Evolutionary conservation across 2,113 vertebrate species (phyloP).

Genomic region (Sitta europaea): DNA sequence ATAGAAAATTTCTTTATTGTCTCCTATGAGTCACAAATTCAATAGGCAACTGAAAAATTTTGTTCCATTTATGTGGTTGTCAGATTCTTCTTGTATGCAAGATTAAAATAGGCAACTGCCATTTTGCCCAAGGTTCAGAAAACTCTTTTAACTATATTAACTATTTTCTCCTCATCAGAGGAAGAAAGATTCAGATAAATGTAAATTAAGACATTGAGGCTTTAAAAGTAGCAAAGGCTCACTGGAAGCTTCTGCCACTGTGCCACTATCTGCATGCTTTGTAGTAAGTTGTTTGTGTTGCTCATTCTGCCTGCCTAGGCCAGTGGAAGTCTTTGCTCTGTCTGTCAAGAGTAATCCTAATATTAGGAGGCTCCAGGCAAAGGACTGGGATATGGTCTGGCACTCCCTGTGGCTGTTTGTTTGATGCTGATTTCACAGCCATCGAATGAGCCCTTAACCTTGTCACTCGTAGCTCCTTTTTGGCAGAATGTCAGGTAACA

Average conservation of each 20-base stretch:
- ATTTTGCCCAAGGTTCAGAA: background rate
- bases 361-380: conserved; percentile 14
- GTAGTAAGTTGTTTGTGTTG: background rate
- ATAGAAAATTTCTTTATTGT: background rate
- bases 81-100: background rate
- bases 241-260: background rate
- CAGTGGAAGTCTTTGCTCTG: conserved; percentile 12
- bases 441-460: conserved; percentile 35
- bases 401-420: conserved; percentile 24
- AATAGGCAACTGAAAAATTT: background rate
- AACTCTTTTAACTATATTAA: background rate
- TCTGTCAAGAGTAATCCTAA: conserved; percentile 41
- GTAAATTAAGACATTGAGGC: background rate
- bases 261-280: background rate
- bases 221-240: background rate
- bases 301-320: background rate
- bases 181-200: background rate
- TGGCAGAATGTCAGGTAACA: conserved; percentile 47
- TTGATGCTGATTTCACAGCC: conserved; percentile 55
- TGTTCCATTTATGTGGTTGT: background rate
- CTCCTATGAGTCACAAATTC: background rate
- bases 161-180: background rate
- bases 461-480: background rate
- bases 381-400: background rate
- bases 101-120: background rate